phyloP scores from a whole-genome alignment of 2,797 vertebrate species.

The Vultur gryphus region DNA sequence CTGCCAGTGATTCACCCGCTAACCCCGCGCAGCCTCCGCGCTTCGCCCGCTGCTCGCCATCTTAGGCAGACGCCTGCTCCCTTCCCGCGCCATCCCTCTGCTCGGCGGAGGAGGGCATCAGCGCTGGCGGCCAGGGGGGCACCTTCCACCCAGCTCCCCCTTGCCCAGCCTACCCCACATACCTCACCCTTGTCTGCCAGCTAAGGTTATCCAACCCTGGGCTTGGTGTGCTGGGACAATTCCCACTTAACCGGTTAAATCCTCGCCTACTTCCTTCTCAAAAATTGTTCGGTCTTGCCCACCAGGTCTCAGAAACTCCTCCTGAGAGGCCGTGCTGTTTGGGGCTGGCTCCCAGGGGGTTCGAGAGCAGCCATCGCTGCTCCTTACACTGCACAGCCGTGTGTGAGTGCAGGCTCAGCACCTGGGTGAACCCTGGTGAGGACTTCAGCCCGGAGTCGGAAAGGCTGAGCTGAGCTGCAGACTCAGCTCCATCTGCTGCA shows the following conservation, averaged over 20 bases:
- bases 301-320: background rate
- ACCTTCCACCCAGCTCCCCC: no score
- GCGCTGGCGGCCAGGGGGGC: background rate
- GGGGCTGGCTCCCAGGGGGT: background rate
- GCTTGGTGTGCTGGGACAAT: background rate
- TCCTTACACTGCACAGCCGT: rapidly evolving
- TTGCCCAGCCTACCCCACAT: background rate
- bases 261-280: background rate
- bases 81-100: background rate
- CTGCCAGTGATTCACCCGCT: background rate
- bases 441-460: background rate
- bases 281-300: background rate
- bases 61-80: background rate
- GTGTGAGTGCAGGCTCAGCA: background rate
- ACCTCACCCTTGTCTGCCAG: background rate
- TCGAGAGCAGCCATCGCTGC: background rate
- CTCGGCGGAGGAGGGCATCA: background rate
- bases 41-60: background rate
- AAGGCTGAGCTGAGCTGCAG: background rate
- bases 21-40: background rate
- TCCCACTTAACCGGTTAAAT: background rate
- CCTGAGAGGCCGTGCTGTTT: background rate
- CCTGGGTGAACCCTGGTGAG: background rate
- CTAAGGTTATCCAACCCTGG: background rate
- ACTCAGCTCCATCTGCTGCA: background rate